These are phyloP conservation scores for Operophtera brumata DNA, from an alignment of 2,888 invertebrate species.

Conservation along the genomic window DNA sequence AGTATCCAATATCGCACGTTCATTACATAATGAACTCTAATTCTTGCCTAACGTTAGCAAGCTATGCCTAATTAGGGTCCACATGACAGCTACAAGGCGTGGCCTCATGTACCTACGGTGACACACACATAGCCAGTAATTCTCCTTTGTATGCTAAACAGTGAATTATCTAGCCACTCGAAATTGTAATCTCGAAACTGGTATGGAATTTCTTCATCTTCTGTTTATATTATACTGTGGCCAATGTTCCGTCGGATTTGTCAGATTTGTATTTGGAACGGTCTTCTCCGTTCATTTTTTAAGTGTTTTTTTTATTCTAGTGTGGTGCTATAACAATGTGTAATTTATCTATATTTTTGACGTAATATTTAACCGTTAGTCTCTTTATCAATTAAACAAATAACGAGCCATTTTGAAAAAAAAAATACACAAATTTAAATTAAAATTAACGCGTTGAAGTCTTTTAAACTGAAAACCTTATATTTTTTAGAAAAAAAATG, in stretches of 20 bases:
- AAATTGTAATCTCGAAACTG: slow-evolving; percentile 78
- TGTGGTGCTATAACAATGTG: too few relatives aligned
- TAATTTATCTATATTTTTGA: too few relatives aligned
- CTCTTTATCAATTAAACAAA: too few relatives aligned
- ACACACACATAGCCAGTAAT: slow-evolving; percentile 75
- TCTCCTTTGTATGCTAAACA: slow-evolving; percentile 80
- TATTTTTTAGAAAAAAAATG: too few relatives aligned
- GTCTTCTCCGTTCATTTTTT: background rate
- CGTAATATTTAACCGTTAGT: too few relatives aligned
- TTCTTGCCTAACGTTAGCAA: slow-evolving; percentile 52
- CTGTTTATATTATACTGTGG: slow-evolving; percentile 52
- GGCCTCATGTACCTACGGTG: slow-evolving; percentile 67
- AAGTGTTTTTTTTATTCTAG: background rate
- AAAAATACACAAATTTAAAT: background rate
- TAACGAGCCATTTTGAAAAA: too few relatives aligned
- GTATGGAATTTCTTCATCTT: slow-evolving; percentile 78
- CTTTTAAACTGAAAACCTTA: background rate
- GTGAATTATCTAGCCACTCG: slow-evolving; percentile 77
- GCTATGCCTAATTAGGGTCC: slow-evolving; percentile 76
- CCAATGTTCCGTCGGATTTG: slow-evolving; percentile 25
- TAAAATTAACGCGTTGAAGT: slow-evolving; percentile 6
- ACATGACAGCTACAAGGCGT: slow-evolving; percentile 78
- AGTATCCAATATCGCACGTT: slow-evolving; percentile 36
- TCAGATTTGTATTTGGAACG: slow-evolving; percentile 27
- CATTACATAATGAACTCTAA: slow-evolving; percentile 45